These are phyloP conservation scores for Leucoma salicis DNA, from an alignment of 2,888 invertebrate genomes.

Conservation along the genomic window DNA sequence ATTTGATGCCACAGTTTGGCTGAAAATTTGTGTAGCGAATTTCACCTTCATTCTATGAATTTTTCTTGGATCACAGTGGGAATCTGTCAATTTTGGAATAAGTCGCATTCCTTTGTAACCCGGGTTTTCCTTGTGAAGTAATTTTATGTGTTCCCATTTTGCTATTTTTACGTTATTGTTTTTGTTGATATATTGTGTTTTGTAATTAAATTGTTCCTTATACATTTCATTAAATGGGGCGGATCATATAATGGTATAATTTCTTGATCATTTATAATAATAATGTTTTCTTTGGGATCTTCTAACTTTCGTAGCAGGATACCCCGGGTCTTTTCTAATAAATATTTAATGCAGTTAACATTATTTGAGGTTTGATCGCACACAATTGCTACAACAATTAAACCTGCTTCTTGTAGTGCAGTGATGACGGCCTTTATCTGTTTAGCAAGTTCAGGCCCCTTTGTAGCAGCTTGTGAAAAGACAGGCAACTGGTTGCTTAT, in stretches of 20 bases:
- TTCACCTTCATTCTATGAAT: no score
- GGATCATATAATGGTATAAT: slow-evolving; percentile 30
- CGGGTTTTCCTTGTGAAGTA: slow-evolving; percentile 19
- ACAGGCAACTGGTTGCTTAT: slow-evolving; percentile 30
- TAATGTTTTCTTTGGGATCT: slow-evolving; percentile 15
- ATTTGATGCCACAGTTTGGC: no score
- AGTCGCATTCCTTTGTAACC: slow-evolving; percentile 24
- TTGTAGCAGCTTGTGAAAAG: slow-evolving; percentile 29
- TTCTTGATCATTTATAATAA: slow-evolving; percentile 21
- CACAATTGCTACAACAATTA: slow-evolving; percentile 30
- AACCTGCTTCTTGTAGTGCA: slow-evolving; percentile 21
- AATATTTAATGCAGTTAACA: slow-evolving; percentile 18
- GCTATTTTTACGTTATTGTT: slow-evolving; percentile 11
- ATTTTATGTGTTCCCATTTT: slow-evolving; percentile 30
- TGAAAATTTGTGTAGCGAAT: no score
- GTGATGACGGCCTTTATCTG: slow-evolving; percentile 25
- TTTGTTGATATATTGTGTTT: slow-evolving; percentile 23
- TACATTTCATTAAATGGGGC: slow-evolving; percentile 29
- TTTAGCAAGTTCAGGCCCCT: slow-evolving; percentile 24
- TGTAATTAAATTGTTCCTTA: slow-evolving; percentile 30
- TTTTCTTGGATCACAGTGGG: no score
- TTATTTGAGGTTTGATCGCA: slow-evolving; percentile 37
- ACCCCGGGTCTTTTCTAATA: slow-evolving; percentile 24
- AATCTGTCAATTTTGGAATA: slow-evolving; percentile 23
- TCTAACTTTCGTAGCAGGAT: slow-evolving; percentile 10